phyloP scores from a whole-genome alignment of 2,113 vertebrate genomes.

The Bombycilla garrulus region DNA sequence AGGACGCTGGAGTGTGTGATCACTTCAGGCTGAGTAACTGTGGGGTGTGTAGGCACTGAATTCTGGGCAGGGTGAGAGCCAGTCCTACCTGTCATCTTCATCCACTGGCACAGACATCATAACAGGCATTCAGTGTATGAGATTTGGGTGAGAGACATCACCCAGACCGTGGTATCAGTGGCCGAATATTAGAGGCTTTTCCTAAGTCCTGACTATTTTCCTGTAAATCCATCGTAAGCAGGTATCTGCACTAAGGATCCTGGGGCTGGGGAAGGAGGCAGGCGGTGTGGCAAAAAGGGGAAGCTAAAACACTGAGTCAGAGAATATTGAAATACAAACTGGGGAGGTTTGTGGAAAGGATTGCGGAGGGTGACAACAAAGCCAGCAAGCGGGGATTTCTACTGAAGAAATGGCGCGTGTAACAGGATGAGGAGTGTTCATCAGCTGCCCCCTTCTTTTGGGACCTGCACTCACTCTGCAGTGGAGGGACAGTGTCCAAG shows the following conservation, averaged over 20 bases:
- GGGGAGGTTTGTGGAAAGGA: background rate
- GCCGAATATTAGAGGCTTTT: background rate
- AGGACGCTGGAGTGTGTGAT: background rate
- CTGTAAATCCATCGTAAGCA: background rate
- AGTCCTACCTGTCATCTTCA: background rate
- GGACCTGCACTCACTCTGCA: background rate
- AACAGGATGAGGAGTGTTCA: background rate
- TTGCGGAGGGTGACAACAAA: background rate
- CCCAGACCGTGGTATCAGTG: background rate
- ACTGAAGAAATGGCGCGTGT: background rate
- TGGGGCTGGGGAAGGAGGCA: background rate
- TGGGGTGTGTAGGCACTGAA: background rate
- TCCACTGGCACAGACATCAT: background rate
- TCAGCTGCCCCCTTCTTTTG: background rate
- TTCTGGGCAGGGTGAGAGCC: background rate
- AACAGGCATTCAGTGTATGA: background rate
- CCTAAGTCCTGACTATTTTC: background rate
- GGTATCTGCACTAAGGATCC: background rate
- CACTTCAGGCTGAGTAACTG: background rate
- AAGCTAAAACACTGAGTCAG: background rate
- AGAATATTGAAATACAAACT: background rate
- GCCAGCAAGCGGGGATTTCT: background rate
- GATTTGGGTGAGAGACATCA: background rate
- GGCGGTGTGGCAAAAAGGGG: background rate
- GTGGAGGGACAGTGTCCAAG: accelerated